Evolutionary conservation across 2,113 vertebrate species (phyloP), one percentile per base, ranked within the genome.

Genomic region (Rhinoderma darwinii): DNA sequence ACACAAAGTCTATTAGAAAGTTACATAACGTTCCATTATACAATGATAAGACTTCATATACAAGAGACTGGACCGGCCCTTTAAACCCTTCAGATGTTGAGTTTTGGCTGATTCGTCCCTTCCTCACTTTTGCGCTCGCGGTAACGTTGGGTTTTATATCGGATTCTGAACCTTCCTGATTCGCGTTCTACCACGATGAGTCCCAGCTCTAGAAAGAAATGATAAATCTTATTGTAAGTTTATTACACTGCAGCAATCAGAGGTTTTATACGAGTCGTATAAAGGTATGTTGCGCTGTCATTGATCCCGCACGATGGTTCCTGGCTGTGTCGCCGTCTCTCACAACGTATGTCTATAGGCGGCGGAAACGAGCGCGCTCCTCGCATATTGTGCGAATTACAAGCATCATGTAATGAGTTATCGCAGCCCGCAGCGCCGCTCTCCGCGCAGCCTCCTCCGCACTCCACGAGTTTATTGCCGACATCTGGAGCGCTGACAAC

Each of bases 401-500:
- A 50, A 27, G 41, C n/a, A 56, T 30, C 22, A 25, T 17, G n/a
- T 68, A 68, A 74, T 74, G 68, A 56, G 72, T 56, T 51, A 54
- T 84, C 56, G 22, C 17, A 37, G 68, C 83, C 39, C 5, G 72
- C 72, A 76, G 84, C 73, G 35, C 56, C n/a, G 25, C 8, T 39
- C 7, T 74, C 47, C 39, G 11, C 41, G 39, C 73, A 25, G 20
- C 32, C 41, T 44, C 39, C 35, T 63, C 54, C 43, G 18, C 37
- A n/a, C 74, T 73, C 47, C 32, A 18, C 17, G 47, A 54, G 76
- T 86, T 86, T 86, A 86, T 74, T 86, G 85, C 63, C 66, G 44
- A 86, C 85, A 86, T 86, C 85, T 86, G 85, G 85, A 81, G 85
- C 9, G 63, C 77, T 61, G 85, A 81, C 77, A 73, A 56, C 30